phyloP scores from a whole-genome alignment of 92 coral and sea anemone genomes.

The Umimayanthus kanabou region DNA sequence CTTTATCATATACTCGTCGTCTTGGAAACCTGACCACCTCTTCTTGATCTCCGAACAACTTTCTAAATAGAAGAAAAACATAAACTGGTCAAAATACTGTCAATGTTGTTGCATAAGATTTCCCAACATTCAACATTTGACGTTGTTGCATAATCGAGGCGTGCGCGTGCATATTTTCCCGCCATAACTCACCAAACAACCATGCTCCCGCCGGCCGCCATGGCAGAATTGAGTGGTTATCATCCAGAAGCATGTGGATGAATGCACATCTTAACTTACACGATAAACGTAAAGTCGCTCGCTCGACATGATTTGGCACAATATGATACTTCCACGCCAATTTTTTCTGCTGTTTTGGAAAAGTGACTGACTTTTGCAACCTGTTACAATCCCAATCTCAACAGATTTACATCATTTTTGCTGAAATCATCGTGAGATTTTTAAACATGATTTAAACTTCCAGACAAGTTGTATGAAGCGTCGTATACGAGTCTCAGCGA shows the following conservation, averaged over 20 bases:
- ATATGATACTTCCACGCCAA: not conserved
- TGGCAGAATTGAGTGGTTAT: too few relatives aligned
- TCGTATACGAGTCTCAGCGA: too few relatives aligned
- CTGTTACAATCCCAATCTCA: not conserved
- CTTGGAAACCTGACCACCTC: slow-evolving; percentile 86
- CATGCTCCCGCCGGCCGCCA: too few relatives aligned
- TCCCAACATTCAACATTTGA: too few relatives aligned
- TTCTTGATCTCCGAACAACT: slow-evolving; percentile 91
- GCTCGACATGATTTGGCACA: too few relatives aligned
- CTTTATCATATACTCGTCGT: slow-evolving; percentile 92
- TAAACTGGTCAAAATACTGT: not conserved
- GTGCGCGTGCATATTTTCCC: too few relatives aligned
- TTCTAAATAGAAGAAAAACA: slow-evolving; percentile 42
- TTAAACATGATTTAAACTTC: not conserved
- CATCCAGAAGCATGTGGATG: too few relatives aligned
- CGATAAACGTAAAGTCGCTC: too few relatives aligned
- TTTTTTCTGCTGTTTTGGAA: not conserved
- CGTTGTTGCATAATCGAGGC: too few relatives aligned
- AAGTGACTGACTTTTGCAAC: not conserved
- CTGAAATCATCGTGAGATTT: not conserved
- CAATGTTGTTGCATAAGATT: too few relatives aligned
- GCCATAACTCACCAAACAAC: too few relatives aligned
- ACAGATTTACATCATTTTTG: not conserved
- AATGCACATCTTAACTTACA: too few relatives aligned
- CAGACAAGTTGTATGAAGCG: not conserved